Percentiles rank a stretch among this genome's conserved stretches.
Conservation (phyloP, 2,113 vertebrate genomes). For the western clawed frog (Xenopus tropicalis) region UCB_Xtro_10.0 CM004451.2:60061501-60062000, state of each 20-base stretch:
- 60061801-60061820: neutral
- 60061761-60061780: slow-evolving; percentile 31
- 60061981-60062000: no score
- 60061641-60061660: slow-evolving; percentile 21
- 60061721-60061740: slow-evolving; percentile 1
- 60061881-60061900: no score
- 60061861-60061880: no score
- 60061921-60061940: no score
- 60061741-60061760: slow-evolving; percentile 31
- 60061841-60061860: no score
- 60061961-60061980: no score
- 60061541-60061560: neutral
- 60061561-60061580: neutral
- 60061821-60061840: no score
- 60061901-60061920: no score
- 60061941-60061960: no score
- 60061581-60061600: no score
- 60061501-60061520: no score
- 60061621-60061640: slow-evolving; percentile 1
- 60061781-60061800: slow-evolving; percentile 28
- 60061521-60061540: no score
- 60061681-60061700: neutral
- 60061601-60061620: neutral
- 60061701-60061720: neutral
- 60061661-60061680: slow-evolving; percentile 1